Percentiles rank a stretch among this genome's conserved stretches.
These are phyloP conservation scores for Gymnothorax javanicus DNA, from an alignment of 2,797 vertebrate genomes.

Conservation along the genomic window DNA sequence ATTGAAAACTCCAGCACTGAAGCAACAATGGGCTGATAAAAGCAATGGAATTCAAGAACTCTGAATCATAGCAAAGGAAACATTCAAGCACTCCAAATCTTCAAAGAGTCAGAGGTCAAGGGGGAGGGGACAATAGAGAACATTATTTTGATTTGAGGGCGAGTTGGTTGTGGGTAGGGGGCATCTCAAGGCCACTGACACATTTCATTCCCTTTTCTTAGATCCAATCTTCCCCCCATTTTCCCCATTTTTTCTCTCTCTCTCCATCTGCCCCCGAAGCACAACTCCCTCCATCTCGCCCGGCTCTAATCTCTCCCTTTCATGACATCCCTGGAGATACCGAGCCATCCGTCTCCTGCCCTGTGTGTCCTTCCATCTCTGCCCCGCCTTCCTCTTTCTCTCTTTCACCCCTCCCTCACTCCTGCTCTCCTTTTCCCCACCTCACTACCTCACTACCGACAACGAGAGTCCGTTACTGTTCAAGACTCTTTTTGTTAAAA, in stretches of 20 bases:
- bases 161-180: neutral
- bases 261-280: neutral
- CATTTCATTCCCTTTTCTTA: constrained; percentile 4
- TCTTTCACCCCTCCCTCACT: neutral
- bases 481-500: constrained; percentile 18
- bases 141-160: neutral
- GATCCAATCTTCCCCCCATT: neutral
- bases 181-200: neutral
- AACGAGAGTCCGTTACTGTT: constrained; percentile 20
- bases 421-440: neutral
- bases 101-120: neutral
- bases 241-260: neutral
- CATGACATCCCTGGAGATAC: neutral
- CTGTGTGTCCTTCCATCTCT: constrained; percentile 11
- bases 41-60: neutral
- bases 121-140: neutral
- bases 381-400: neutral
- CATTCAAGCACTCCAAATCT: too few relatives aligned
- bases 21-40: too few relatives aligned
- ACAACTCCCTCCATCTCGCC: too few relatives aligned
- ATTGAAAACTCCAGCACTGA: too few relatives aligned
- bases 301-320: constrained; percentile 31
- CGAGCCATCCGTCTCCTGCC: neutral
- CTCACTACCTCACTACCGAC: neutral
- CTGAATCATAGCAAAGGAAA: too few relatives aligned